Base-by-base conservation (phyloP, 2,888 invertebrate species). In the Seira ritae region DNA sequence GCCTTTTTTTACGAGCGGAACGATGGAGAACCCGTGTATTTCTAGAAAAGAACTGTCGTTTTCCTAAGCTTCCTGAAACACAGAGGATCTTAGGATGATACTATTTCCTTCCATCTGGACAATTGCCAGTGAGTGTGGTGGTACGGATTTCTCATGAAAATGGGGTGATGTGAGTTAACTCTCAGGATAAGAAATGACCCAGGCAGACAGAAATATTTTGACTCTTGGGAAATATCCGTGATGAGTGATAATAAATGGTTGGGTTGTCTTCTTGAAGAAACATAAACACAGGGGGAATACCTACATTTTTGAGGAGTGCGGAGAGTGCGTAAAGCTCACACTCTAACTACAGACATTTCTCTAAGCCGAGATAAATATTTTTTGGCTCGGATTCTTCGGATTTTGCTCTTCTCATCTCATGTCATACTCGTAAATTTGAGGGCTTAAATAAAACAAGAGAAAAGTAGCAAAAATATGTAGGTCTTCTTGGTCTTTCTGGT, bases 71-170 rank as follows among this genome's bases (percentile, higher is more conserved):
- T n/a, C n/a, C n/a, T n/a, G n/a, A n/a, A n/a, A n/a, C n/a, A n/a
- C n/a, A 60, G n/a, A 12, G 42, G 42, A 42, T 42, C 42, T 4
- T 42, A 42, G 4, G 6, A 42, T 4, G 42, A 10, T 60, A 23
- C 42, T 68, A 68, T 78, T 77, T 83, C 71, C 66, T 68, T 37
- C 81, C 81, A 82, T 50, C 82, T 83, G 82, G 82, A 77, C 69
- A 37, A 17, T 20, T 83, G 82, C 82, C 82, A 83, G 15, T 20
- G 55, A 75, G 62, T 46, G 79, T n/a, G 20, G 72, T 76, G 60
- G 6, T 42, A 42, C 42, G 42, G 42, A 12, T 12, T 42, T n/a
- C n/a, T n/a, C n/a, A n/a, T 42, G 6, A 17, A 60, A 60, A 15
- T 60, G 60, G 60, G 60, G 60, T 60, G 60, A 60, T 15, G n/a